phyloP scores from a whole-genome alignment of 2,113 vertebrate species.

The Oxyura jamaicensis region DNA sequence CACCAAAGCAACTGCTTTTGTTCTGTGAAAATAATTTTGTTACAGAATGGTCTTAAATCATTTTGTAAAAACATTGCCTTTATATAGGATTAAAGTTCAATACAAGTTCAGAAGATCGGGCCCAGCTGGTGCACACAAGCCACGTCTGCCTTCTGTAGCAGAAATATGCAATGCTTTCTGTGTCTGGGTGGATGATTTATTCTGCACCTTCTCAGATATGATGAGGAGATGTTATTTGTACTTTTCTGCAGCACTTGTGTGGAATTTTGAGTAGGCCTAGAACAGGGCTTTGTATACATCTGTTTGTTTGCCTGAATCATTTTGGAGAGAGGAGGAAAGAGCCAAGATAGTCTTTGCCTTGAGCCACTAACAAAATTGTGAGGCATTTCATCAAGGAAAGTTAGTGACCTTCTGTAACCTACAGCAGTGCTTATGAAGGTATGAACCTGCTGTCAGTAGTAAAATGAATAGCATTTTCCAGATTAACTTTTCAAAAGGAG shows the following conservation, averaged over 20 bases:
- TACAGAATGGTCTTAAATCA: neutral
- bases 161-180: neutral
- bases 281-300: neutral
- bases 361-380: neutral
- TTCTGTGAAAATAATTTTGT: neutral
- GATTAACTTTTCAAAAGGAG: conserved; percentile 33
- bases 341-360: neutral
- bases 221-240: neutral
- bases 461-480: conserved; percentile 20
- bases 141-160: neutral
- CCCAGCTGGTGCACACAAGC: neutral
- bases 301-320: neutral
- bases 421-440: neutral
- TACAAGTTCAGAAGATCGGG: neutral
- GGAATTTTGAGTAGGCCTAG: neutral
- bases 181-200: neutral
- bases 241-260: neutral
- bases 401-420: neutral
- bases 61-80: neutral
- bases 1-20: neutral
- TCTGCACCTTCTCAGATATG: neutral
- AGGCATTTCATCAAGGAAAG: neutral
- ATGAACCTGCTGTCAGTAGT: neutral
- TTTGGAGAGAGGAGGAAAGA: neutral
- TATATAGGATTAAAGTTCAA: neutral